Conservation (phyloP, 2,113 vertebrate species). For the Toxotes jaculatrix region DNA sequence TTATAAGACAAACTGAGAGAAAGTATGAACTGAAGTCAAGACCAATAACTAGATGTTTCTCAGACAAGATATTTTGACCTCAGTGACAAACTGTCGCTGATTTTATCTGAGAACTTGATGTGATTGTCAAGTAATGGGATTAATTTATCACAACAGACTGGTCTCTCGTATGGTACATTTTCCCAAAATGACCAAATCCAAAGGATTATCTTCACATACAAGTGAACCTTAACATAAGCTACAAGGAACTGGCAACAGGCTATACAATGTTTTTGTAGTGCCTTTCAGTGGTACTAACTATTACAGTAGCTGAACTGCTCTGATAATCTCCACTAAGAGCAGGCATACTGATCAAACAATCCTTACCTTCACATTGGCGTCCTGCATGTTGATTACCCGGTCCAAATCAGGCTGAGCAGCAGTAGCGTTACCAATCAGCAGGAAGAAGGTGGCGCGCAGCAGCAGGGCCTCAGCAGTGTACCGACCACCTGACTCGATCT, state of each 20-base stretch:
- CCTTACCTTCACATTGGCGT: constrained; percentile 94
- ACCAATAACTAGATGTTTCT: too few relatives aligned
- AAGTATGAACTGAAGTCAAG: neutral
- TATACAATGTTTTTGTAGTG: too few relatives aligned
- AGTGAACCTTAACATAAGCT: too few relatives aligned
- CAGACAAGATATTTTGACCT: too few relatives aligned
- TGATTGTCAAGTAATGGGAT: neutral
- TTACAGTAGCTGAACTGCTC: neutral
- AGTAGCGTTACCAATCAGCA: constrained; percentile 95
- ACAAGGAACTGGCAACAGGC: too few relatives aligned
- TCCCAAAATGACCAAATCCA: neutral
- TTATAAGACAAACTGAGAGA: neutral
- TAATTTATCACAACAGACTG: too few relatives aligned
- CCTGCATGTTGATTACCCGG: constrained; percentile 94
- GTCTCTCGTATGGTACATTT: too few relatives aligned
- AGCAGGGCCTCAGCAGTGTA: constrained; percentile 95
- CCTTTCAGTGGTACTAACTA: too few relatives aligned
- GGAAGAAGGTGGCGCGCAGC: constrained; percentile 96
- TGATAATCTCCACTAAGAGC: neutral
- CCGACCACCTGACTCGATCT: constrained; percentile 92
- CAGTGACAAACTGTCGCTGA: neutral
- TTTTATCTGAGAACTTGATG: neutral
- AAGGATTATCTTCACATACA: too few relatives aligned
- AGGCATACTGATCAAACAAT: neutral
- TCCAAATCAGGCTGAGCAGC: constrained; percentile 96